Conservation (phyloP, 2,113 vertebrate genomes). For the Brachypodius melanocephalos region DNA sequence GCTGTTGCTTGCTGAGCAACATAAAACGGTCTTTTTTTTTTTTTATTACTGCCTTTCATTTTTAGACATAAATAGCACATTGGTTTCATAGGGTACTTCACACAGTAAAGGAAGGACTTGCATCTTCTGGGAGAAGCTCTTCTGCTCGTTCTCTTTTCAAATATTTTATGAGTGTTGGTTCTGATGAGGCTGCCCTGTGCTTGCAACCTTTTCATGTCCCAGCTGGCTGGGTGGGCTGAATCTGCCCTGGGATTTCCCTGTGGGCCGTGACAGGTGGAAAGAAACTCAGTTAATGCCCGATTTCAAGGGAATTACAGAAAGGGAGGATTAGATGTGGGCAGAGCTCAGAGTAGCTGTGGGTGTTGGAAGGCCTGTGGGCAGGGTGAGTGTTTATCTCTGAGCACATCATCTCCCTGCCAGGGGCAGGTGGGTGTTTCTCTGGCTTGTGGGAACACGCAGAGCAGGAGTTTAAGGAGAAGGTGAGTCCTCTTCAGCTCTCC, state of each 20-base stretch:
- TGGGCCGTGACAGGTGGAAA: slow-evolving; percentile 52
- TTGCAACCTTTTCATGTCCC: neutral
- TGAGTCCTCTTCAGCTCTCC: neutral
- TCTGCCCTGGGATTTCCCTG: slow-evolving; percentile 17
- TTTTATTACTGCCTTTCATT: slow-evolving; percentile 18
- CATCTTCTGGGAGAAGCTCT: neutral
- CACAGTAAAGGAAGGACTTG: neutral
- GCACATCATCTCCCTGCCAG: neutral
- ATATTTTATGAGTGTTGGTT: neutral
- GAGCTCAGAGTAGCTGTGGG: slow-evolving; percentile 1
- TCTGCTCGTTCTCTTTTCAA: neutral
- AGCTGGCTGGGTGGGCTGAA: slow-evolving; percentile 41
- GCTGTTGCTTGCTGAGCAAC: neutral
- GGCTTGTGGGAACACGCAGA: slow-evolving; percentile 58
- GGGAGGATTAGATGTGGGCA: slow-evolving; percentile 47
- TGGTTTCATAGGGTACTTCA: neutral
- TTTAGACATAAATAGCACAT: slow-evolving; percentile 30
- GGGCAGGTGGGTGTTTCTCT: slow-evolving; percentile 1
- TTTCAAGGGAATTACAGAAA: slow-evolving; percentile 54
- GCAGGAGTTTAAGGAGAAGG: neutral
- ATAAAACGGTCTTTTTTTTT: neutral
- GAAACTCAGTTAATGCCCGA: slow-evolving; percentile 6
- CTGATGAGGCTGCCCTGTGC: neutral
- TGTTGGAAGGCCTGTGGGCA: slow-evolving; percentile 46
- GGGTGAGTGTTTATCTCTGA: slow-evolving; percentile 37